Percentiles rank a stretch among this genome's conserved stretches.
Conservation (phyloP, 2,797 vertebrate genomes). For the Eulemur coronatus region DNA sequence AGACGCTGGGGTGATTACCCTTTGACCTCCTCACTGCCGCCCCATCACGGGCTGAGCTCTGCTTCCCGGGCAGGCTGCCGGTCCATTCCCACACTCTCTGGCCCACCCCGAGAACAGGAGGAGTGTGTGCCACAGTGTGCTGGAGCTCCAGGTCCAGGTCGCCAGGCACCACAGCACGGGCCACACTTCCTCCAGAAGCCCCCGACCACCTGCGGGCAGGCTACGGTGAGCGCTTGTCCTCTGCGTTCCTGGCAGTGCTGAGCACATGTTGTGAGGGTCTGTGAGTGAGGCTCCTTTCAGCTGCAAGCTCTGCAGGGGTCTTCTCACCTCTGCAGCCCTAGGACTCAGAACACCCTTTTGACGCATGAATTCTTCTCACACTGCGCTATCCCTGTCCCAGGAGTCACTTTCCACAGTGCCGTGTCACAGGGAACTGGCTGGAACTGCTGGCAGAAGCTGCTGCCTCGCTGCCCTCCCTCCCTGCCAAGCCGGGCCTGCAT, state of each 20-base stretch:
- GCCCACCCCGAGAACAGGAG: accelerated
- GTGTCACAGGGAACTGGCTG: background rate
- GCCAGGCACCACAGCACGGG: accelerated
- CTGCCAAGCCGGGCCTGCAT: background rate
- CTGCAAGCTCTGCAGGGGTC: background rate
- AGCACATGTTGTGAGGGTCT: accelerated
- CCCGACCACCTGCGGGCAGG: background rate
- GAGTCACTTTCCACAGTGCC: background rate
- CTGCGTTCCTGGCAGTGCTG: accelerated
- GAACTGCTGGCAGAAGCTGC: no score
- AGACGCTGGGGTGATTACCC: background rate
- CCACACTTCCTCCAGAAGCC: accelerated
- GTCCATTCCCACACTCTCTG: background rate
- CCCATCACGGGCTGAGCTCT: background rate
- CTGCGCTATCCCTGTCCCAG: accelerated
- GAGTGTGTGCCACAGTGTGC: no score
- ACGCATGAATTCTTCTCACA: accelerated
- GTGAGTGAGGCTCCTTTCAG: background rate
- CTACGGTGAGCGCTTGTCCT: background rate
- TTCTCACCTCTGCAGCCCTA: background rate
- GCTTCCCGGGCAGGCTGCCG: background rate
- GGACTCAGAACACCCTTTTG: background rate
- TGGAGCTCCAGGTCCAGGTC: accelerated
- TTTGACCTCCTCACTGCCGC: background rate
- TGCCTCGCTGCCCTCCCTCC: background rate